Conservation (phyloP, 2,113 vertebrate genomes). For the Carassius carassius region DNA sequence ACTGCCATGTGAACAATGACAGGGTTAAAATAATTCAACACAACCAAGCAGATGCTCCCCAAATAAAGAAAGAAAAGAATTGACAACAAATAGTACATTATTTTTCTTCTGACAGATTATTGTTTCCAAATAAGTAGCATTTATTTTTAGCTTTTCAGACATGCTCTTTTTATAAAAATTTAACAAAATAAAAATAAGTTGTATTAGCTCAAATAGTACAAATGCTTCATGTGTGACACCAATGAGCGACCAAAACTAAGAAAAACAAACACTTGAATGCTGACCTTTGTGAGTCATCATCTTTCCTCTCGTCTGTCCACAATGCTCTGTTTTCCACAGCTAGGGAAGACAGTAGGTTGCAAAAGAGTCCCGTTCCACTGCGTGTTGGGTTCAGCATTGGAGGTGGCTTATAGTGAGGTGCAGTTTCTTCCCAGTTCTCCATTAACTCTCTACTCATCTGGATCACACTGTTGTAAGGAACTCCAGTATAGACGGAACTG, state of each 20-base stretch:
- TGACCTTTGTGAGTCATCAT: conserved; percentile 23
- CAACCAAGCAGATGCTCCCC: background rate
- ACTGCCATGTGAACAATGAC: background rate
- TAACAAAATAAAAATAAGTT: background rate
- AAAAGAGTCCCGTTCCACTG: conserved; percentile 71
- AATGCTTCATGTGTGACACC: background rate
- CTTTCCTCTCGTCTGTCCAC: background rate
- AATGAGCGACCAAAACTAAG: background rate
- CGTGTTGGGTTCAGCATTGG: conserved; percentile 78
- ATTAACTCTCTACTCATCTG: conserved; percentile 49
- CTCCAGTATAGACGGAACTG: conserved; percentile 59
- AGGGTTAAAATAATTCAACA: background rate
- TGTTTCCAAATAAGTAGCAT: background rate
- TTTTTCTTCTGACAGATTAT: background rate
- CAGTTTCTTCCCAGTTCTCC: conserved; percentile 27
- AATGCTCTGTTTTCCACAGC: conserved; percentile 42
- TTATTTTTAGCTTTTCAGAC: background rate
- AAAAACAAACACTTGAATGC: conserved; percentile 12
- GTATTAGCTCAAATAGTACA: background rate
- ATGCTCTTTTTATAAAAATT: background rate
- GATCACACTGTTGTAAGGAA: conserved; percentile 72
- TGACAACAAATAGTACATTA: background rate
- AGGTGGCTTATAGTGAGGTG: conserved; percentile 68
- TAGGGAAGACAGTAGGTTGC: conserved; percentile 55
- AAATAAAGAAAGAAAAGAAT: background rate